Base-by-base conservation (phyloP, 2,797 vertebrate species). In the Gadopsis marmoratus region DNA sequence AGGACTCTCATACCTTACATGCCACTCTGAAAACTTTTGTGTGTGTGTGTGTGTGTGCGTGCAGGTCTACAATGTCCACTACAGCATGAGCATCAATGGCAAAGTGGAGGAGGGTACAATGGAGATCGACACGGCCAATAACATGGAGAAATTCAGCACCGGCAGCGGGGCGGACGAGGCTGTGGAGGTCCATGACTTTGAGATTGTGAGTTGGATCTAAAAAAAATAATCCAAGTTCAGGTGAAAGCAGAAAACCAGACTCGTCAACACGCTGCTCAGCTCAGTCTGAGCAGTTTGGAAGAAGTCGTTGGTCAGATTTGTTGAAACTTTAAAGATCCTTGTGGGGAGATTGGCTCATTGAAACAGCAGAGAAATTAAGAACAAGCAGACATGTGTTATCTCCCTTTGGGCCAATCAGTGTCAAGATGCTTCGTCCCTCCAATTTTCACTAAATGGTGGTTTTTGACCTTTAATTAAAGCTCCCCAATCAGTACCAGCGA, bases 51-150 rank as follows among this genome's bases (percentile, higher is more conserved):
- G 56, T 65, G 45, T 81, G 76, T 82, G 65, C 79, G 70, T 62
- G 61, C 11, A 99, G 98, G 95, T 98, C 90, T 98, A 98, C 92
- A 98, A 97, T 7, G 96, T 99, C 83, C 97, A 97, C 94, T 98
- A 99, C 69, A 98, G 95, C 82, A 97, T 98, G 98, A 98, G 97
- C 91, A 97, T 99, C 94, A 97, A 98, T 61, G 98, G 98, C 59
- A 97, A 97, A 92, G 94, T 98, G 76, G 97, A 98, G 93, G 96
- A 98, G 33, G 97, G 96, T 45, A 96, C 96, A 0, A 97, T 98
- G 97, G 97, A 99, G 94, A 97, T 98, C 74, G 97, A 99, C 88
- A 76, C 96, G 7, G 89, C 92, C 26, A 97, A 97, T 86, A 98
- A 99, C 88, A 89, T 97, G 81, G 97, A 99, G 92, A 95, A 95